phyloP scores from a whole-genome alignment of 1,140 invertebrate species.

The Protaetia brevitarsis region DNA sequence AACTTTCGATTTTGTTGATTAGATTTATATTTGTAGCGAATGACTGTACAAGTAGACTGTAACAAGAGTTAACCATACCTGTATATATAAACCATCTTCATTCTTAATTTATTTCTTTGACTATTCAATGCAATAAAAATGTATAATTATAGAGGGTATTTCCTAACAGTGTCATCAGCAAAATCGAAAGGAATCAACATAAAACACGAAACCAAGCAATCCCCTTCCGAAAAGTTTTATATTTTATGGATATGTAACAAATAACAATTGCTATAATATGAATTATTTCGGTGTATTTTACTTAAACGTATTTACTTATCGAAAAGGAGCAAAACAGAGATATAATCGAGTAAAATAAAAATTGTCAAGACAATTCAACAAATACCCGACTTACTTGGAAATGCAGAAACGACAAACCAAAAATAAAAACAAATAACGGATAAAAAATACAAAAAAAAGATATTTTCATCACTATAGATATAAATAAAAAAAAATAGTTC shows the following conservation, averaged over 20 bases:
- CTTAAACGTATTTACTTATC: background rate
- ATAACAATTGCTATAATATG: slow-evolving; percentile 8
- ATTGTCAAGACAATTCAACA: slow-evolving; percentile 8
- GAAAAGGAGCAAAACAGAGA: background rate
- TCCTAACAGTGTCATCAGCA: background rate
- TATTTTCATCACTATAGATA: slow-evolving; percentile 42
- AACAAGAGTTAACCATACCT: too few relatives aligned
- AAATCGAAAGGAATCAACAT: background rate
- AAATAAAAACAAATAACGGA: slow-evolving; percentile 1
- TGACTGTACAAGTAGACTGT: too few relatives aligned
- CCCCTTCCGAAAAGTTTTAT: slow-evolving; percentile 6
- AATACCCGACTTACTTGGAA: background rate
- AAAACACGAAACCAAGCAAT: background rate
- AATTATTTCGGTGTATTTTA: slow-evolving; percentile 15
- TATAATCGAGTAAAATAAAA: slow-evolving; percentile 2
- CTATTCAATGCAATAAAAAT: too few relatives aligned
- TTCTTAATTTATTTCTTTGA: too few relatives aligned
- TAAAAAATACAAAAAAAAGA: slow-evolving; percentile 24
- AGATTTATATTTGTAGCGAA: too few relatives aligned
- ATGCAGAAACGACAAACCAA: background rate
- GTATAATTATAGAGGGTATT: too few relatives aligned
- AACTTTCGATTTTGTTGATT: background rate
- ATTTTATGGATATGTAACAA: slow-evolving; percentile 20
- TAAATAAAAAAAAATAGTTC: slow-evolving; percentile 24
- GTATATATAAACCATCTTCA: too few relatives aligned